Conservation (phyloP, 2,113 vertebrate genomes). For the Coptodon bakossiorum region DNA sequence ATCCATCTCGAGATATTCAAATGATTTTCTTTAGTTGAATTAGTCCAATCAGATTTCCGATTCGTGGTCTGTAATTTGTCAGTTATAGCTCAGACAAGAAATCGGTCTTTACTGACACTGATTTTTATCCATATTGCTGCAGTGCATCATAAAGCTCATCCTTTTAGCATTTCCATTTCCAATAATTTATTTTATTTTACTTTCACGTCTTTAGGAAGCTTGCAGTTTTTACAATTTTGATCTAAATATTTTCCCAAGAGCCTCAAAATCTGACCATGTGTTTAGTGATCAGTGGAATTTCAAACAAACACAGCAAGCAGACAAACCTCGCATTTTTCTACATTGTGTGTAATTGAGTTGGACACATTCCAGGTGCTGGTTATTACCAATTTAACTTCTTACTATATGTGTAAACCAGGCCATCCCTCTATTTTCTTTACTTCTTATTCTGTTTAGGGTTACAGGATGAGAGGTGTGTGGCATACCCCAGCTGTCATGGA, state of each 20-base stretch:
- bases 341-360: not conserved
- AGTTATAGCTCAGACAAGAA: not conserved
- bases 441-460: not conserved
- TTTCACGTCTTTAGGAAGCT: not conserved
- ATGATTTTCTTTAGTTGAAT: not conserved
- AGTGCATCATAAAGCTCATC: not conserved
- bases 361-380: not conserved
- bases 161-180: not conserved
- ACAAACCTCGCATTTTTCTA: not conserved
- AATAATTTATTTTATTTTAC: not conserved
- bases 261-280: not conserved
- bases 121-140: not conserved
- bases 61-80: not conserved
- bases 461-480: not conserved
- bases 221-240: not conserved
- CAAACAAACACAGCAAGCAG: not conserved
- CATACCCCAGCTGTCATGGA: not conserved
- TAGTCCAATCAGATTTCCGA: not conserved
- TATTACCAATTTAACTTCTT: not conserved
- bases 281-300: not conserved
- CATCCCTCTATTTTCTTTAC: not conserved
- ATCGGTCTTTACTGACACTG: not conserved
- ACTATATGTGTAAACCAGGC: not conserved
- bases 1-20: not conserved
- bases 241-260: not conserved